These are phyloP conservation scores for Climacteris rufus DNA, from an alignment of 2,113 vertebrate genomes.

Conservation along the genomic window DNA sequence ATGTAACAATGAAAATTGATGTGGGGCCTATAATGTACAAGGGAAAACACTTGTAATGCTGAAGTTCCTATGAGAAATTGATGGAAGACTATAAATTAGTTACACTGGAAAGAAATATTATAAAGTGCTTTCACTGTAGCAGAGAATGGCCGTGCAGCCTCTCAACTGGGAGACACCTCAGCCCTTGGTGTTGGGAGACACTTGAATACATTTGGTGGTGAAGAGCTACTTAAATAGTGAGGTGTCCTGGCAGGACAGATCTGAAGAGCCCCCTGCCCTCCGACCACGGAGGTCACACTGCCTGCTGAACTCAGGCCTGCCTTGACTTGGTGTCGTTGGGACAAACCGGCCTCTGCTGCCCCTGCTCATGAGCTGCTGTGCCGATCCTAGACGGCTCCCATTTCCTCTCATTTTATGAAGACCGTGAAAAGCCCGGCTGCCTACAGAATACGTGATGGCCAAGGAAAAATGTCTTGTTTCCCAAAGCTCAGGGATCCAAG, in stretches of 20 bases:
- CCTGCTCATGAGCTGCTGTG: rapidly evolving
- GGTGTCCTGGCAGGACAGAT: rapidly evolving
- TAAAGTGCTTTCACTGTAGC: neutral
- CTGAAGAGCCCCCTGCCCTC: too few relatives aligned
- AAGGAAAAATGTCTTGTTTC: rapidly evolving
- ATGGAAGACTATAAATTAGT: neutral
- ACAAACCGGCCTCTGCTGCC: rapidly evolving
- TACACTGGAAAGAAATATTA: neutral
- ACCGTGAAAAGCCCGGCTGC: neutral
- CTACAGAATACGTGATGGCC: too few relatives aligned
- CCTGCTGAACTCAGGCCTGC: rapidly evolving
- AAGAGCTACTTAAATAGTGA: rapidly evolving
- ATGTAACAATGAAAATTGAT: neutral
- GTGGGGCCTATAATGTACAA: neutral
- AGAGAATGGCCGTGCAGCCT: neutral
- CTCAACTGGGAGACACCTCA: neutral
- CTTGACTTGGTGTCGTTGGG: rapidly evolving
- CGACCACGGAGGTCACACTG: rapidly evolving
- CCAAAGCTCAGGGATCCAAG: rapidly evolving
- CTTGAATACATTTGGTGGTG: rapidly evolving
- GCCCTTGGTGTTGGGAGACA: too few relatives aligned
- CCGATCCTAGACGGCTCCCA: rapidly evolving
- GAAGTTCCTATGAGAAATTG: neutral
- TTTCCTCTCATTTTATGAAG: rapidly evolving
- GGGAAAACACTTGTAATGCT: neutral